phyloP scores from a whole-genome alignment of 1,140 invertebrate genomes.

The Aphelenchoides fujianensis region DNA sequence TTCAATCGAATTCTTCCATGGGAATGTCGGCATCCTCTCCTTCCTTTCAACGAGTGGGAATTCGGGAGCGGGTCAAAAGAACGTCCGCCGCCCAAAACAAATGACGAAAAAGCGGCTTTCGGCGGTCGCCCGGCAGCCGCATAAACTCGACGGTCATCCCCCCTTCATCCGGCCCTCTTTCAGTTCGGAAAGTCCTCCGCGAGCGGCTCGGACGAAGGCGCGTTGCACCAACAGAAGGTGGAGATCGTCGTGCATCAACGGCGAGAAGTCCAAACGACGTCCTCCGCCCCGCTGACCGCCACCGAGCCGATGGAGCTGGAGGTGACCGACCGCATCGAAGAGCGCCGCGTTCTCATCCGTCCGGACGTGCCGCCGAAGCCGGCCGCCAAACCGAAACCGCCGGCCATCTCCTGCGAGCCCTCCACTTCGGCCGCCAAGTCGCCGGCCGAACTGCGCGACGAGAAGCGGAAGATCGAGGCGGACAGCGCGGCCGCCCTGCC shows the following conservation, averaged over 20 bases:
- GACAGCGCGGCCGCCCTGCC: slow-evolving; percentile 80
- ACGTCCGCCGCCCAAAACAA: no score
- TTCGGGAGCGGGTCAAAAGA: no score
- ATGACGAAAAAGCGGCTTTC: no score
- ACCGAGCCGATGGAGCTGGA: slow-evolving; percentile 14
- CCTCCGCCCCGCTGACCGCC: slow-evolving; percentile 11
- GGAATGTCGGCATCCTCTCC: no score
- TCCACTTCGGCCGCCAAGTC: background rate
- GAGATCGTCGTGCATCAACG: slow-evolving; percentile 26
- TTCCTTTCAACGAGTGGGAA: no score
- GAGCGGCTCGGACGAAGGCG: background rate
- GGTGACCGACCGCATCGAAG: slow-evolving; percentile 2
- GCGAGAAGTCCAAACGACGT: slow-evolving; percentile 20
- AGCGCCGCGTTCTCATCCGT: background rate
- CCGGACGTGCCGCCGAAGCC: slow-evolving; percentile 11
- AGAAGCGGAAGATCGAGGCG: slow-evolving; percentile 73
- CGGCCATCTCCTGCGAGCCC: slow-evolving; percentile 16
- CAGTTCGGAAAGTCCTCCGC: background rate
- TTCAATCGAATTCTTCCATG: no score
- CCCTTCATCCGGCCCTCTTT: no score
- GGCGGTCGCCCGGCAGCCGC: background rate
- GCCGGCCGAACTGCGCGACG: slow-evolving; percentile 19
- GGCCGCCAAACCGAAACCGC: background rate
- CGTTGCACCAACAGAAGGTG: slow-evolving; percentile 20
- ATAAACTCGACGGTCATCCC: no score